These are phyloP conservation scores for Cheilinus undulatus DNA, from an alignment of 2,113 vertebrate species.

Conservation along the genomic window DNA sequence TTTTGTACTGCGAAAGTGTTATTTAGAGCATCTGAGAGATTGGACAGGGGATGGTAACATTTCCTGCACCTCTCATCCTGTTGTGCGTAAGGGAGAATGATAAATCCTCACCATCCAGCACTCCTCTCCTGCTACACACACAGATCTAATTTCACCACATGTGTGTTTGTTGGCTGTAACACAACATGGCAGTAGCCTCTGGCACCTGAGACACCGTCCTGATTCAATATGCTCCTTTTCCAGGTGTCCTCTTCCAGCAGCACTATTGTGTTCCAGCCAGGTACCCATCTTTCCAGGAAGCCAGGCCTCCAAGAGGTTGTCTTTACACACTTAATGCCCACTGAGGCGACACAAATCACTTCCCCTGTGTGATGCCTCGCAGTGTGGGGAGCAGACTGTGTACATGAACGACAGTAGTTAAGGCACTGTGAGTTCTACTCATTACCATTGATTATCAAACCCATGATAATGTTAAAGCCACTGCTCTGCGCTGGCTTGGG, in stretches of 20 bases:
- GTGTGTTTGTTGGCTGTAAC: slow-evolving; percentile 8
- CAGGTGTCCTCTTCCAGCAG: slow-evolving; percentile 42
- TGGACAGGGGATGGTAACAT: slow-evolving; percentile 34
- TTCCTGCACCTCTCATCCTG: slow-evolving; percentile 4
- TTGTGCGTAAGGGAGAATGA: slow-evolving; percentile 16
- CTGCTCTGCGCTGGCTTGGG: slow-evolving; percentile 42
- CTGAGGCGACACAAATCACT: slow-evolving; percentile 70
- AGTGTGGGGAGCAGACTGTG: slow-evolving; percentile 43
- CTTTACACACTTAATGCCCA: slow-evolving; percentile 61
- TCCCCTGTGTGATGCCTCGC: slow-evolving; percentile 67
- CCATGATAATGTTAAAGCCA: slow-evolving; percentile 58
- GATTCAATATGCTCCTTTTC: slow-evolving; percentile 44
- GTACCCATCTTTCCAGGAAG: slow-evolving; percentile 55
- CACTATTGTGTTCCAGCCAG: slow-evolving; percentile 54
- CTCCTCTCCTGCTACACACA: slow-evolving; percentile 18
- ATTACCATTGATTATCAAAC: slow-evolving; percentile 69
- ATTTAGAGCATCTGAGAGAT: neutral
- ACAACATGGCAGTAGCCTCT: slow-evolving; percentile 56
- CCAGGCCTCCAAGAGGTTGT: slow-evolving; percentile 46
- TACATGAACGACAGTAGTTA: slow-evolving; percentile 41
- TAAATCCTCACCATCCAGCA: slow-evolving; percentile 28
- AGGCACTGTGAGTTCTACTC: slow-evolving; percentile 45
- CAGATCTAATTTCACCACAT: slow-evolving; percentile 51
- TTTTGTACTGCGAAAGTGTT: slow-evolving; percentile 32
- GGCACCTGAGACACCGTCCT: slow-evolving; percentile 33